These are phyloP conservation scores for Daktulosphaira vitifoliae DNA, from an alignment of 1,140 invertebrate species.

Conservation along the genomic window DNA sequence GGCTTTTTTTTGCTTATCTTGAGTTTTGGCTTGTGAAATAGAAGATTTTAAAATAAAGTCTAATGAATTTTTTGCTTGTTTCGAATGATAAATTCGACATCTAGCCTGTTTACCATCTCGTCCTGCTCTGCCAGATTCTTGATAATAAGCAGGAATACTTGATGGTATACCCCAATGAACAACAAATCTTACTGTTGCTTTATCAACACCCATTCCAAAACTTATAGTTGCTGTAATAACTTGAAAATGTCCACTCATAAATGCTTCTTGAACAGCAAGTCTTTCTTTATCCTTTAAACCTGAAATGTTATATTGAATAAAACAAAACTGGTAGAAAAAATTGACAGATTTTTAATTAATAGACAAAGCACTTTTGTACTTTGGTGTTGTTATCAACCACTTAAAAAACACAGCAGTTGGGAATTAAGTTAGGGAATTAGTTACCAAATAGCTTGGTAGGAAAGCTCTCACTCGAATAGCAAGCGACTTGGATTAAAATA, in stretches of 20 bases:
- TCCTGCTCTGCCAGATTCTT: conserved; percentile 57
- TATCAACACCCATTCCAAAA: conserved; percentile 71
- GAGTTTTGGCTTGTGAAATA: conserved; percentile 49
- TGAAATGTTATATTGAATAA: conserved; percentile 35
- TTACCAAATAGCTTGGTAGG: too few species aligned
- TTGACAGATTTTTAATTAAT: too few species aligned
- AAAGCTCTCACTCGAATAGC: too few species aligned
- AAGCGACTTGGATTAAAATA: too few species aligned
- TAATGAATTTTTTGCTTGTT: conserved; percentile 66
- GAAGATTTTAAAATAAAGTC: conserved; percentile 69
- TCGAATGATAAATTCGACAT: conserved; percentile 65
- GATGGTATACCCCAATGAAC: conserved; percentile 89
- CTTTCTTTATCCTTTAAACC: conserved; percentile 49
- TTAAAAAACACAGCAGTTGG: too few species aligned
- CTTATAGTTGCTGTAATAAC: conserved; percentile 57
- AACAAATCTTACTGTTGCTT: conserved; percentile 69
- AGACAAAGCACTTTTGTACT: too few species aligned
- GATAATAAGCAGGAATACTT: conserved; percentile 56
- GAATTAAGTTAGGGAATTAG: too few species aligned
- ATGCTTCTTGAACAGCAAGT: conserved; percentile 52
- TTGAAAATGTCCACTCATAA: conserved; percentile 55
- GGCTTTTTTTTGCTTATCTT: conserved; percentile 49
- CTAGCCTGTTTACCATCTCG: conserved; percentile 52
- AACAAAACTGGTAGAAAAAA: background rate
- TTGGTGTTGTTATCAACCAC: too few species aligned